phyloP scores from a whole-genome alignment of 2,113 vertebrate species.

The Capra hircus region DNA sequence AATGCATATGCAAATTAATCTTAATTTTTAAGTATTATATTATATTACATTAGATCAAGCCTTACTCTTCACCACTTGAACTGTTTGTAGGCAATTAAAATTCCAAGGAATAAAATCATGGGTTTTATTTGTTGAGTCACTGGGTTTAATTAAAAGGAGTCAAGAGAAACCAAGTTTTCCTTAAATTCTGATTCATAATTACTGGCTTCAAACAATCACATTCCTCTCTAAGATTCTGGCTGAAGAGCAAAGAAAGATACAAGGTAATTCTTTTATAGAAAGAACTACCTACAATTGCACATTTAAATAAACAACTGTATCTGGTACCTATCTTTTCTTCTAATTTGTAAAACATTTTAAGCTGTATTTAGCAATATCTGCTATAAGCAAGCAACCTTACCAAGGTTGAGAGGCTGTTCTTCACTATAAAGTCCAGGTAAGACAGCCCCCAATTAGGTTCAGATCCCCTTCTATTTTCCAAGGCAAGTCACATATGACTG shows the following conservation, averaged over 20 bases:
- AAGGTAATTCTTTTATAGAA: background rate
- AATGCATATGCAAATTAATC: conserved; percentile 29
- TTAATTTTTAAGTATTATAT: conserved; percentile 8
- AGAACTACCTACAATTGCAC: background rate
- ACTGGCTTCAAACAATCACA: background rate
- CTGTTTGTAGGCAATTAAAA: conserved; percentile 23
- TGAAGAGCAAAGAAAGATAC: background rate
- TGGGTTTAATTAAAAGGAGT: conserved; percentile 32
- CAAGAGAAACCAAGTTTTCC: conserved; percentile 20
- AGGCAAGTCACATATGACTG: background rate
- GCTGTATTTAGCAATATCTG: background rate
- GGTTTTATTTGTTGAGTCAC: conserved; percentile 52
- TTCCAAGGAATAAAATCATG: conserved; percentile 29
- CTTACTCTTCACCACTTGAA: conserved; percentile 19
- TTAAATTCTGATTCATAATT: conserved; percentile 34
- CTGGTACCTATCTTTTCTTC: background rate
- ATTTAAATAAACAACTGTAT: conserved; percentile 27
- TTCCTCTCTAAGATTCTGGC: background rate
- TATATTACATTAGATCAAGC: background rate
- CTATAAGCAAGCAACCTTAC: background rate
- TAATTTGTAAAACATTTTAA: background rate
- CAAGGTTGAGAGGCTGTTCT: background rate
- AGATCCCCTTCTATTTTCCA: background rate
- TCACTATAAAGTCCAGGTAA: background rate
- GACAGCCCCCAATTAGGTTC: background rate